Evolutionary conservation across 2,113 vertebrate genomes (phyloP), one percentile per base, ranked within the genome.

Genomic region (Herpailurus yagouaroundi): DNA sequence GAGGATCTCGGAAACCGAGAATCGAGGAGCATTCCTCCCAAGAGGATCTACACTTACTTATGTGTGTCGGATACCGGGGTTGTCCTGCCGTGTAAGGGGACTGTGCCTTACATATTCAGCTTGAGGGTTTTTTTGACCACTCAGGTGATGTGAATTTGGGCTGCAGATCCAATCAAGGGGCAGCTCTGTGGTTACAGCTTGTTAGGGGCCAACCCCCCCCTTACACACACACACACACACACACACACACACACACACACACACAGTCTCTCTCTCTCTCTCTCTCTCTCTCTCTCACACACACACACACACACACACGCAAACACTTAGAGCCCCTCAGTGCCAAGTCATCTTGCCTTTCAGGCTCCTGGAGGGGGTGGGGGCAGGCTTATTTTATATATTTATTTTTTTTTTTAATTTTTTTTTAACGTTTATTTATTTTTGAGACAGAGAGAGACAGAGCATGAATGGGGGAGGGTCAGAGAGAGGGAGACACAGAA

Each of bases 191-290:
- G 57, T 41, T n/a, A 33, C 33, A 18, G 1, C 23, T 71, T 64
- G 25, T n/a, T 64, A 10, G 12, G 36, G 15, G 25, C 25, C 74
- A 3, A 0, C 5, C 1, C 13, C 4, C 4, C 4, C 64, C 2
- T 0, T 48, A 16, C 45, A 41, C n/a, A 55, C 3, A 55, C 31
- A 14, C 13, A 73, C 69, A 84, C 29, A 1, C 45, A 45, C 38
- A 29, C 18, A 5, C 23, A 7, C 29, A 33, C 13, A 33, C 25
- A 9, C 38, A 5, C 38, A 73, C 69, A 84, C 29, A 1, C 45
- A 45, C 23, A 7, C 29, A 33, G n/a, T 41, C 41, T 41, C 41
- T 41, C 5, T 41, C 41, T 41, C 5, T 41, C 41, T 41, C 5
- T 41, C 41, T 41, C 41, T 41, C 4, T 41, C 41, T 41, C 41